Evolutionary conservation across 1,140 invertebrate species (phyloP).

Genomic region (Penaeus indicus): DNA sequence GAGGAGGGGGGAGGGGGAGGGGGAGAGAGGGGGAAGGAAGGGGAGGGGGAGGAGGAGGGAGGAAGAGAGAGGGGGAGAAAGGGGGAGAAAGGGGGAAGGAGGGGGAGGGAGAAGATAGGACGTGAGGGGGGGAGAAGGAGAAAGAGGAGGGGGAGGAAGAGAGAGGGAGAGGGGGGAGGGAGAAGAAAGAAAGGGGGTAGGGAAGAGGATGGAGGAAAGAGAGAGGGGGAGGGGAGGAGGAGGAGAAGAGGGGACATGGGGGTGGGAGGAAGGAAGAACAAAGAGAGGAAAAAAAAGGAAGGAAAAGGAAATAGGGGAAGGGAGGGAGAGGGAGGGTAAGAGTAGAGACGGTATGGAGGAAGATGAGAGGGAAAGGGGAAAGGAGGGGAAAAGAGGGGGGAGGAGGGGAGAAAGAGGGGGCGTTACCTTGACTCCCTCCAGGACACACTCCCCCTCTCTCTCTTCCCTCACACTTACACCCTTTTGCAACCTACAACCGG

Average conservation of each 20-base stretch:
- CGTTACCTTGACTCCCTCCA: not conserved
- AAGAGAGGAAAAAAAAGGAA: not conserved
- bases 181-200: not conserved
- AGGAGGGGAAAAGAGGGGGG: not conserved
- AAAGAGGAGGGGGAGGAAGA: not conserved
- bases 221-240: not conserved
- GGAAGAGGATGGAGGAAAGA: not conserved
- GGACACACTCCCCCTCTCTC: not conserved
- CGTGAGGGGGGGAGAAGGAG: not conserved
- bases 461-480: not conserved
- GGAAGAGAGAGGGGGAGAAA: not conserved
- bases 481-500: not conserved
- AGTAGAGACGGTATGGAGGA: not conserved
- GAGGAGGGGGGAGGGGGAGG: not conserved
- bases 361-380: not conserved
- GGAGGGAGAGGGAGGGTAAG: not conserved
- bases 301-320: not conserved
- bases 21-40: not conserved
- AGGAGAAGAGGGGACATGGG: not conserved
- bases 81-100: not conserved
- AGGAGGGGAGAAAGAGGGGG: not conserved
- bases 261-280: not conserved
- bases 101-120: not conserved
- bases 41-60: not conserved
- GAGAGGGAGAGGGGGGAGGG: too few species aligned